Evolutionary conservation across 2,888 invertebrate genomes (phyloP), one percentile per base, ranked within the genome.

Genomic region (Dyspetes luteomarginatus): DNA sequence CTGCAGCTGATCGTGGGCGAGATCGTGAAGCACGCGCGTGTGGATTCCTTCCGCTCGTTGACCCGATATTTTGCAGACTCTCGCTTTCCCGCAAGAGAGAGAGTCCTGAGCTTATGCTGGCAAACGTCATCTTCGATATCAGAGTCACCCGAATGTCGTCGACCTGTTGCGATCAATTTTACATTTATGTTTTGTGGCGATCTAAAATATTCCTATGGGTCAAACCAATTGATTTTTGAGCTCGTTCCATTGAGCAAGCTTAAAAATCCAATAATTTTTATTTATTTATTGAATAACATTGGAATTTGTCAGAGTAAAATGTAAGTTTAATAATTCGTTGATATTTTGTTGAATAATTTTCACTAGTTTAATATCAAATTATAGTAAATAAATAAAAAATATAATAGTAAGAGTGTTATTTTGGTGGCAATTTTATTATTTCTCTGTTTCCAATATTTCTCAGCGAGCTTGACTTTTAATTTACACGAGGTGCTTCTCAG

Each of bases 41-140:
- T 69, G 78, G 78, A 81, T 81, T 81, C 81, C 81, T 81, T 81
- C 78, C 77, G 81, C 81, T 74, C 81, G 43, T 81, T 81, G 81
- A 81, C 81, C 81, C 81, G 81, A 81, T 78, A 81, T 81, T 78
- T 65, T 36, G 74, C 74, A 74, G 74, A 78, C 81, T 78, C 58
- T 58, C 68, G 71, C 65, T 81, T 71, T 81, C 68, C 60, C 43
- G 72, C 30, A 52, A 52, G 72, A 19, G 36, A 52, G 72, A 19
- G 36, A 24, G 56, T 50, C 26, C 60, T 26, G n/a, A n/a, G n/a
- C n/a, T 19, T 50, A 24, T 36, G 48, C 56, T 67, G 64, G 68
- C 65, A 76, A 82, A 79, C 75, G 56, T 43, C 78, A 65, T 19
- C 69, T 36, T n/a, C 30, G 84, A 83, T 9, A n/a, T 55, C 45